Conservation (phyloP, 1,140 invertebrate genomes). For the Drosophila repleta region DNA sequence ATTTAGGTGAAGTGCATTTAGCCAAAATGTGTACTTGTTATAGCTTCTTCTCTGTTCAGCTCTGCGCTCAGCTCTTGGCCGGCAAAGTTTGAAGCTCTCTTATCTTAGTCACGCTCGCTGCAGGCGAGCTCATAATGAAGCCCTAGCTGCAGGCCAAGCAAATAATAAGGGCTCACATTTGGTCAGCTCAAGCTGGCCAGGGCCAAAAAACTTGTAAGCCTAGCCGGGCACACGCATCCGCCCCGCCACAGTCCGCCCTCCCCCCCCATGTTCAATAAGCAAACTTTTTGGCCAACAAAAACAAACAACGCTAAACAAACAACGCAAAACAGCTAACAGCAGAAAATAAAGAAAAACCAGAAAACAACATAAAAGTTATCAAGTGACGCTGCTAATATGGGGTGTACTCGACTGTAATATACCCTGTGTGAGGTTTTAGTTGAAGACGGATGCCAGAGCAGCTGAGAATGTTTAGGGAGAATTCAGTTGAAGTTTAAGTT, state of each 20-base stretch:
- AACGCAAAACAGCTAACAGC: slow-evolving; percentile 1
- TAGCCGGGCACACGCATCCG: background rate
- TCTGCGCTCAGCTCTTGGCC: background rate
- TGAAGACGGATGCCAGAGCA: too few species aligned
- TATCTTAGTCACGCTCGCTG: slow-evolving; percentile 32
- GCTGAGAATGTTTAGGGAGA: too few species aligned
- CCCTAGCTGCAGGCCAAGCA: slow-evolving; percentile 24
- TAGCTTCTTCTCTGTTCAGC: background rate
- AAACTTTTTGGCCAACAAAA: slow-evolving; percentile 17
- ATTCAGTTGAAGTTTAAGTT: too few species aligned
- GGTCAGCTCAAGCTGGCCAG: slow-evolving; percentile 16
- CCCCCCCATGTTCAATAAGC: slow-evolving; percentile 14
- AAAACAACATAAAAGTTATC: background rate
- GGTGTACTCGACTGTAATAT: background rate
- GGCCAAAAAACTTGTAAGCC: slow-evolving; percentile 8
- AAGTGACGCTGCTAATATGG: background rate
- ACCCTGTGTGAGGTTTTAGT: background rate
- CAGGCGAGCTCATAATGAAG: slow-evolving; percentile 40
- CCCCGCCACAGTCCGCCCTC: background rate
- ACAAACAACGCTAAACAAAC: slow-evolving; percentile 10
- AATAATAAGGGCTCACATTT: slow-evolving; percentile 45
- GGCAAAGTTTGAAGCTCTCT: slow-evolving; percentile 36
- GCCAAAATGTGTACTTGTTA: slow-evolving; percentile 21
- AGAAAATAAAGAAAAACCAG: background rate
- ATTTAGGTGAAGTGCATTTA: slow-evolving; percentile 32